These are phyloP conservation scores for Fulmarus glacialis DNA, from an alignment of 2,113 vertebrate species.

Conservation along the genomic window DNA sequence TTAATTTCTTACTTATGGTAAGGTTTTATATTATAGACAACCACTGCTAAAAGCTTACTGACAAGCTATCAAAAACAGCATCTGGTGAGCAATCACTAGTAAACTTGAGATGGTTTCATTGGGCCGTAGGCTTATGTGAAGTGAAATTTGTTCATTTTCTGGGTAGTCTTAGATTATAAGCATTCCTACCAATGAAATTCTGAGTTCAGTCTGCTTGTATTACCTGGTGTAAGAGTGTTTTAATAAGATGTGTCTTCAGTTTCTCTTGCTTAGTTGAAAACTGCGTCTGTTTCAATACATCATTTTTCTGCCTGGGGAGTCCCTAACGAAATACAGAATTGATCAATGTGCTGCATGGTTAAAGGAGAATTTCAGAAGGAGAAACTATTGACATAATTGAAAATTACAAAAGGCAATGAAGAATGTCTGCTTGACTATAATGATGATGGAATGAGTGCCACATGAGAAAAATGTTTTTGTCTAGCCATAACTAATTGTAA, in stretches of 20 bases:
- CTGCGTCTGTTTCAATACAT: constrained; percentile 62
- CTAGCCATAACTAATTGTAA: constrained; percentile 5
- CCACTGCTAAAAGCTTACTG: constrained; percentile 22
- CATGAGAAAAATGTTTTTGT: constrained; percentile 6
- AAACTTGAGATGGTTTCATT: constrained; percentile 44
- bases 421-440: constrained; percentile 39
- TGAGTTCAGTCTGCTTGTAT: constrained; percentile 23
- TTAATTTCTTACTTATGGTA: neutral
- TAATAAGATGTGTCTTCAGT: constrained; percentile 33
- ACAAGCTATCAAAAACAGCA: constrained; percentile 10
- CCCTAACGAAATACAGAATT: constrained; percentile 28
- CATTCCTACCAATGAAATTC: constrained; percentile 37
- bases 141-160: constrained; percentile 37
- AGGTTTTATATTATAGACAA: neutral
- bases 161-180: neutral
- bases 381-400: constrained; percentile 48
- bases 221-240: neutral
- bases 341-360: constrained; percentile 39
- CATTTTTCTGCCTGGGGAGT: constrained; percentile 51
- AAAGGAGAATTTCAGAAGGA: constrained; percentile 18
- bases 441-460: constrained; percentile 12
- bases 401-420: constrained; percentile 23
- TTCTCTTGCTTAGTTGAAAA: constrained; percentile 66
- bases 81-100: constrained; percentile 15
- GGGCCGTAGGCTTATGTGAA: constrained; percentile 42